Base-by-base conservation (phyloP, 2,797 vertebrate genomes). In the Rhinatrema bivittatum region DNA sequence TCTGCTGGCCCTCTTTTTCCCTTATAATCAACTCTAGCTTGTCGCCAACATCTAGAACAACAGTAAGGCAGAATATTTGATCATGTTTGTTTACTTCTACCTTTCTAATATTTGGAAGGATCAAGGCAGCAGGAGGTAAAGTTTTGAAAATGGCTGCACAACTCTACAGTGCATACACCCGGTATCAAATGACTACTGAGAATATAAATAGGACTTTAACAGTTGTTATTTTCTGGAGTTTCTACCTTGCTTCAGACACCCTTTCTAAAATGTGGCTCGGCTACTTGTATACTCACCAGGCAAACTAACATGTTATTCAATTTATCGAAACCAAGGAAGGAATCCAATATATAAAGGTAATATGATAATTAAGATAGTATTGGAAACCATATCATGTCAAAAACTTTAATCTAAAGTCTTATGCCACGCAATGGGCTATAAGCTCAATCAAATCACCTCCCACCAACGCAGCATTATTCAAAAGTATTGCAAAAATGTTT, bases 1-100 rank as follows among this genome's bases (percentile, higher is more conserved):
- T 10, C 43, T 38, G 27, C n/a, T 12, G 39, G 5, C 9, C 4
- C 8, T 39, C 48, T 51, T 39, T 31, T 35, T 53, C 41, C 13
- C 10, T 48, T 52, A 12, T 19, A 17, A 4, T 21, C 36, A 13
- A 12, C 43, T 5, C 16, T 38, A 34, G 42, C 39, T 24, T 51
- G 12, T 15, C 5, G 39, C 42, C 42, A n/a, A n/a, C n/a, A n/a
- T n/a, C n/a, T n/a, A n/a, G n/a, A n/a, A n/a, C n/a, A n/a, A n/a
- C n/a, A n/a, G n/a, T n/a, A n/a, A n/a, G n/a, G 5, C 28, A 10
- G 43, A 16, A n/a, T 2, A 5, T 10, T 12, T 37, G 16, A 25
- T 5, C 3, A 15, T n/a, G 37, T 18, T 32, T 6, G 5, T 14
- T 16, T 15, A 3, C 17, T 32, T 11, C 35, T 20, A 29, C 26